Evolutionary conservation across 2,797 vertebrate genomes (phyloP).

Genomic region (Aythya fuligula): DNA sequence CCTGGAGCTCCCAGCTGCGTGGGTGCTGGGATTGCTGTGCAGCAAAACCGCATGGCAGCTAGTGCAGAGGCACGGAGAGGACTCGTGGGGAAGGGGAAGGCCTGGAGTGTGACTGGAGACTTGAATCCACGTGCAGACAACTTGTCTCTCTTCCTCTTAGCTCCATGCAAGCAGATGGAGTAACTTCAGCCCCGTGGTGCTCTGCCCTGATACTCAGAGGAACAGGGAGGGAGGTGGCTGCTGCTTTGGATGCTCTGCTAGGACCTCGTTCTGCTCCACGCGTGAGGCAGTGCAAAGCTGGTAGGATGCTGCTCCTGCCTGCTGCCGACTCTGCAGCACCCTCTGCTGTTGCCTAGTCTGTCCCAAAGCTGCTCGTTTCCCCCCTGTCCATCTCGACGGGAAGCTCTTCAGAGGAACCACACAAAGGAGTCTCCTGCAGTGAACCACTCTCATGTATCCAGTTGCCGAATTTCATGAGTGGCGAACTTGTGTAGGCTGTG

Average conservation of each 20-base stretch:
- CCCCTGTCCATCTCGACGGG: background rate
- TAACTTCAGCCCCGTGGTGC: background rate
- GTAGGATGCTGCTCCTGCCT: background rate
- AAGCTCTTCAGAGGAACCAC: background rate
- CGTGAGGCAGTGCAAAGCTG: background rate
- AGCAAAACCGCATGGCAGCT: background rate
- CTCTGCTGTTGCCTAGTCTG: slow-evolving; percentile 27
- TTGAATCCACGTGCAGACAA: background rate
- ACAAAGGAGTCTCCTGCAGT: background rate
- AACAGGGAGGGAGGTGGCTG: background rate
- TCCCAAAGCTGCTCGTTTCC: background rate
- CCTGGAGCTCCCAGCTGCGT: background rate
- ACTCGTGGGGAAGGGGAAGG: background rate
- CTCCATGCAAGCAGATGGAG: background rate
- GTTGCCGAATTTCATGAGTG: background rate
- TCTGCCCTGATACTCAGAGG: background rate
- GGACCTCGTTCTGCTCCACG: rapidly evolving
- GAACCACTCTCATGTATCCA: background rate
- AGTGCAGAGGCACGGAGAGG: background rate
- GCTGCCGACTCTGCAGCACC: slow-evolving; percentile 31
- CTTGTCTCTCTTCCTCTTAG: background rate
- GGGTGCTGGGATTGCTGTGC: background rate
- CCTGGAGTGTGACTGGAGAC: background rate
- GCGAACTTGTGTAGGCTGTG: background rate
- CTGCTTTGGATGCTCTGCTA: background rate